Conservation (phyloP, 2,113 vertebrate genomes). For the Herpetotheres cachinnans region DNA sequence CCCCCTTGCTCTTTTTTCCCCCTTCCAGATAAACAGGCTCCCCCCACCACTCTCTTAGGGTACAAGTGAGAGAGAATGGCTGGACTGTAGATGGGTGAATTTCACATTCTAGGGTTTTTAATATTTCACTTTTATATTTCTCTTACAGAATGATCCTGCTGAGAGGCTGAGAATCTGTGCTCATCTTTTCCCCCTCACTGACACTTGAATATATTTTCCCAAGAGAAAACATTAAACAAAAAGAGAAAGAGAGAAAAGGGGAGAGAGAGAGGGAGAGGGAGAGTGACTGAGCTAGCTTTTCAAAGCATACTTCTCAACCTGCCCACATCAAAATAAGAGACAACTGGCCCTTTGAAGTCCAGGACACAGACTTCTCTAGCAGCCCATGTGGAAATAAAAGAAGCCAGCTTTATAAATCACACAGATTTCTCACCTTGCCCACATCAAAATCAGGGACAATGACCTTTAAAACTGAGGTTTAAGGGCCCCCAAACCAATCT, state of each 20-base stretch:
- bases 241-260: constrained; percentile 40
- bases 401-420: constrained; percentile 55
- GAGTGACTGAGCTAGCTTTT: constrained; percentile 69
- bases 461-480: constrained; percentile 30
- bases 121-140: constrained; percentile 85
- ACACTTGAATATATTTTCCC: constrained; percentile 78
- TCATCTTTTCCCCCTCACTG: constrained; percentile 73
- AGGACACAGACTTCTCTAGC: constrained; percentile 72
- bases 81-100: constrained; percentile 65
- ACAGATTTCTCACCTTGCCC: constrained; percentile 41
- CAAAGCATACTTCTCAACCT: constrained; percentile 80
- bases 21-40: constrained; percentile 5
- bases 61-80: constrained; percentile 53
- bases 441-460: constrained; percentile 41
- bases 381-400: constrained; percentile 58
- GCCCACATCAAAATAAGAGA: constrained; percentile 81
- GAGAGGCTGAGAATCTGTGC: constrained; percentile 74
- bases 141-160: constrained; percentile 77
- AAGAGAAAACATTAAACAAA: constrained; percentile 80
- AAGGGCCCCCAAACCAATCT: constrained; percentile 11
- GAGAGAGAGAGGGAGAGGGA: background rate
- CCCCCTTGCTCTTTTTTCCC: constrained; percentile 31
- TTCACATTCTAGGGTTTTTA: constrained; percentile 78
- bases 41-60: constrained; percentile 11
- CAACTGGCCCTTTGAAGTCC: constrained; percentile 81